Conservation (phyloP, 37 sponge, comb jelly and placozoan genomes). For the Hormiphora californensis region DNA sequence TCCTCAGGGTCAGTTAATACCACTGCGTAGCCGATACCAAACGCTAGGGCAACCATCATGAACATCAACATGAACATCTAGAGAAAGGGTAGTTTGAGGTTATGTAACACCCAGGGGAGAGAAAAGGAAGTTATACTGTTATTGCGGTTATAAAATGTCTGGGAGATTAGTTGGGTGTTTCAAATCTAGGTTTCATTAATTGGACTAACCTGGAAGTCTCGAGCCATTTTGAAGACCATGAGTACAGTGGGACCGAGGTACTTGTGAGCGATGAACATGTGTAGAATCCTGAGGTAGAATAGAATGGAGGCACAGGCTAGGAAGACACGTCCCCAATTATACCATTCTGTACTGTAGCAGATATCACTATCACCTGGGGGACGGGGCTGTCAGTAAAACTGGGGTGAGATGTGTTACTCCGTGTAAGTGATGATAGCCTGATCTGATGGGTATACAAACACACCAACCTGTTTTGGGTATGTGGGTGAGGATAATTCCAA, state of each 20-base stretch:
- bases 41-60: constrained; percentile 14
- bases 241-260: constrained; percentile 24
- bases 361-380: no score
- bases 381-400: no score
- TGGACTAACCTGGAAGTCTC: constrained; percentile 13
- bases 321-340: neutral
- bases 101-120: neutral
- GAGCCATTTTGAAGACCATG: constrained; percentile 32
- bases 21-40: constrained; percentile 37
- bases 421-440: no score
- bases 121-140: no score
- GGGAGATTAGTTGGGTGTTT: no score
- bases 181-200: no score
- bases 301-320: neutral
- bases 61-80: constrained; percentile 38
- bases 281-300: constrained; percentile 10
- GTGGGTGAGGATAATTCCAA: neutral
- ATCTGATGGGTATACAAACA: no score
- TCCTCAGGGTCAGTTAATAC: constrained; percentile 33
- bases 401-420: no score
- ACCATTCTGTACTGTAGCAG: no score
- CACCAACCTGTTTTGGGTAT: no score
- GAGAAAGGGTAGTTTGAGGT: neutral
- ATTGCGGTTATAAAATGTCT: no score
- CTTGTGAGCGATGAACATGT: constrained; percentile 23